Conservation (phyloP, 2,113 vertebrate genomes). For the Mormoops blainvillei region DNA sequence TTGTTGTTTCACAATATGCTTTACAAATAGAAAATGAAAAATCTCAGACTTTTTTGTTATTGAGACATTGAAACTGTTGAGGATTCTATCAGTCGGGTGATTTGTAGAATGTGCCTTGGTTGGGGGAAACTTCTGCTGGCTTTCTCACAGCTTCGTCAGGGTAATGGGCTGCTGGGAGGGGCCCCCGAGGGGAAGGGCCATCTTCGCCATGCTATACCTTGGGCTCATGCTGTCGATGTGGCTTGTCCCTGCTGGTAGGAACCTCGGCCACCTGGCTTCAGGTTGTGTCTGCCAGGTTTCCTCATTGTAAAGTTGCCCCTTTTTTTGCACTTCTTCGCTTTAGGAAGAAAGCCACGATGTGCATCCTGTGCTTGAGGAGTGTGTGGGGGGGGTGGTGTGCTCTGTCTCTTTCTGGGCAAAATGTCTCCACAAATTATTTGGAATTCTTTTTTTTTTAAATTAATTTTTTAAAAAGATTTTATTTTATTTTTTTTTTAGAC, state of each 20-base stretch:
- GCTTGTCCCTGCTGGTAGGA: neutral
- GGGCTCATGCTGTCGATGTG: neutral
- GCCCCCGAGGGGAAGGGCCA: neutral
- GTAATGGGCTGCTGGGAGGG: neutral
- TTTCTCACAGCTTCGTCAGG: neutral
- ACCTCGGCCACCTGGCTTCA: neutral
- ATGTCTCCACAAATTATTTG: neutral
- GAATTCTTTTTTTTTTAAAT: too few relatives aligned
- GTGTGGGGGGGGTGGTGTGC: too few relatives aligned
- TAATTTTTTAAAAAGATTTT: too few relatives aligned
- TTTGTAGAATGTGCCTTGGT: neutral
- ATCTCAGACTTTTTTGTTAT: neutral
- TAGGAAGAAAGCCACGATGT: neutral
- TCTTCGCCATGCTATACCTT: neutral
- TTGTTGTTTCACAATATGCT: neutral
- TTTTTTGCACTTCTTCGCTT: neutral
- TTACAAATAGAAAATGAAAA: neutral
- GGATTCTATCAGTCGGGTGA: neutral
- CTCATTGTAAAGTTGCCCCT: neutral
- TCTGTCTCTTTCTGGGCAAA: neutral
- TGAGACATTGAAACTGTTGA: neutral
- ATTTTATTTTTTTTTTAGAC: too few relatives aligned
- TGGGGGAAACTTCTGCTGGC: neutral
- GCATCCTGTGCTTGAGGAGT: neutral
- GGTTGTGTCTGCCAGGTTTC: neutral